These are phyloP conservation scores for Motacilla alba DNA, from an alignment of 2,113 vertebrate species.

Conservation along the genomic window DNA sequence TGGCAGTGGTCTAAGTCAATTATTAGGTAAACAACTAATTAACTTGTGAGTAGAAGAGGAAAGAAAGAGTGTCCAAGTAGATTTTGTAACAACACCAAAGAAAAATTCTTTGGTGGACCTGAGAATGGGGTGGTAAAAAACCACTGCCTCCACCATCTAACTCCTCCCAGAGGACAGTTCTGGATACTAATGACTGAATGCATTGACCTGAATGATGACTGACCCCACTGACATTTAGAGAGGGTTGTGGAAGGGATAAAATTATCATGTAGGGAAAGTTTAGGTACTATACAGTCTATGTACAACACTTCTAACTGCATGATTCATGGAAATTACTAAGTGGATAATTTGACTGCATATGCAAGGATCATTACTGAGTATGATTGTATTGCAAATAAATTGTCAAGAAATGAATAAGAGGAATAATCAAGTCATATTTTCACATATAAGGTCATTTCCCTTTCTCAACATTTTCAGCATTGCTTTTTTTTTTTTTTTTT, in stretches of 20 bases:
- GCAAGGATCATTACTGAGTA: background rate
- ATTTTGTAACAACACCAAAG: background rate
- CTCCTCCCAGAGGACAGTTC: background rate
- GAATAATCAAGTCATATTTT: background rate
- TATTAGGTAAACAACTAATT: background rate
- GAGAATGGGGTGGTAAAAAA: background rate
- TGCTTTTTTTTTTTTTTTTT: too few relatives aligned
- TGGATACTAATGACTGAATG: background rate
- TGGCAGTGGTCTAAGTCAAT: background rate
- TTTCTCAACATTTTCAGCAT: background rate
- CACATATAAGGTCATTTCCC: background rate
- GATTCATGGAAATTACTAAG: background rate
- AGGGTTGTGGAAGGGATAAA: background rate
- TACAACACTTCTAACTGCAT: background rate
- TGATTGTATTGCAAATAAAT: background rate
- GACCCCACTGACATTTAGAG: background rate
- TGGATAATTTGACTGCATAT: background rate
- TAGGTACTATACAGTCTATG: background rate
- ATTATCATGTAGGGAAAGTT: background rate
- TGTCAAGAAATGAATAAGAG: background rate
- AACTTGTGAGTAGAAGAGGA: background rate
- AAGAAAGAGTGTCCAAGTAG: background rate
- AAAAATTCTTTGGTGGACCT: background rate
- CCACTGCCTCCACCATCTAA: background rate
- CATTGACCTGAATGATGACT: background rate